Base-by-base conservation (phyloP, 1,140 invertebrate species). In the Bacillus rossius region DNA sequence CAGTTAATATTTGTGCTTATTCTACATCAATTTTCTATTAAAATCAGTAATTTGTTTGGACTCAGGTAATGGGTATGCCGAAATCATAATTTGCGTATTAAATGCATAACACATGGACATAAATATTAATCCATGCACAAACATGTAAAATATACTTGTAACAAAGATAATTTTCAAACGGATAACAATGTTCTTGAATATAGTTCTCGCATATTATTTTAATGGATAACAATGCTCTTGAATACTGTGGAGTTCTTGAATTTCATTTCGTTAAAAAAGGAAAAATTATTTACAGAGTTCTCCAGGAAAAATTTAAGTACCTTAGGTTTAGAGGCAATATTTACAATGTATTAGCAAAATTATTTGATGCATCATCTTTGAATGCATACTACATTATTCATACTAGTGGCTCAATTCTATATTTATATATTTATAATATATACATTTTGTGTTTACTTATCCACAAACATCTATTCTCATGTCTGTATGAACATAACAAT, bases 11-110 rank as follows among this genome's bases (percentile, higher is more conserved):
- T 40, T 43, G 23, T 13, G 41, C 26, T 26, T 43, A 40, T 37
- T 43, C n/a, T 29, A 38, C 14, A 10, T n/a, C 19, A 37, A 59
- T 37, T 42, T 38, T 43, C 55, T 60, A 38, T 54, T 60, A 60
- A 56, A 60, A 60, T 55, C 48, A 20, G 57, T 60, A 56, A 56
- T n/a, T n/a, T n/a, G n/a, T n/a, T n/a, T n/a, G n/a, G n/a, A n/a
- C n/a, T 47, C 48, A 54, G 51, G 57, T 37, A 56, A 45, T 53
- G 49, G 22, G 16, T 48, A 40, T 55, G 38, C 43, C 25, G 51
- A 61, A 57, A 50, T 49, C 20, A 56, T 43, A 54, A 56, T 34
- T 43, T 50, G 50, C 51, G 34, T 52, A 25, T 42, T 45, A 41
- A 59, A 59, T 59, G 57, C 57, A 59, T 59, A 59, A 59, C 57